Base-by-base conservation (phyloP, 2,888 invertebrate species). In the Mesoligia furuncula region DNA sequence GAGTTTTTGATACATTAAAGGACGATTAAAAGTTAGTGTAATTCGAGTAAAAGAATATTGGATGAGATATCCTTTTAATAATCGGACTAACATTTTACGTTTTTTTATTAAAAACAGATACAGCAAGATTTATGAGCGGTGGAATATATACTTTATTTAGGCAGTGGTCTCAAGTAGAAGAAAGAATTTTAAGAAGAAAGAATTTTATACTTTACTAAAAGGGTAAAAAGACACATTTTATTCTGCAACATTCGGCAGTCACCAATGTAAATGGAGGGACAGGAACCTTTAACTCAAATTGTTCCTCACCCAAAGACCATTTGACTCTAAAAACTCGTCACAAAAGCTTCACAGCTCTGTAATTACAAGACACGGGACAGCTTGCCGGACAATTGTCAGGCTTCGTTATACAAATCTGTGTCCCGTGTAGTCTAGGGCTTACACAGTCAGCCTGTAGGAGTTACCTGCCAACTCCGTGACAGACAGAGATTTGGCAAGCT, bases 401-500 rank as follows among this genome's bases (percentile, higher is more conserved):
- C 31, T 51, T 68, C 11, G 67, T 42, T 79, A 61, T 9, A 61
- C 20, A 51, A 42, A 42, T 20, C n/a, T 11, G n/a, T 51, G 31
- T 61, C 0, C n/a, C 9, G 15, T 78, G 48, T 68, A 51, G 31
- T 51, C 17, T 61, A 15, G 8, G 24, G 51, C 59, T 77, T 51
- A 79, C 17, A 31, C 51, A 2, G 51, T 61, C n/a, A 78, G 15
- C 11, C 48, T 39, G 27, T 11, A 59, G 36, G 20, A 61, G 20
- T 42, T 67, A 79, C 15, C n/a, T 79, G 51, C 11, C 68, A 36
- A 8, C 24, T 31, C 24, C 7, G n/a, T 42, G 61, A 9, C 61
- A 31, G 24, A 2, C 0, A 27, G 31, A 48, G 76, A 59, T 42
- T 67, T 67, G 17, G 15, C 59, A 66, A 78, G 59, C 78, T 48